Evolutionary conservation across 2,888 invertebrate species (phyloP).

Genomic region (Notodonta ziczac): DNA sequence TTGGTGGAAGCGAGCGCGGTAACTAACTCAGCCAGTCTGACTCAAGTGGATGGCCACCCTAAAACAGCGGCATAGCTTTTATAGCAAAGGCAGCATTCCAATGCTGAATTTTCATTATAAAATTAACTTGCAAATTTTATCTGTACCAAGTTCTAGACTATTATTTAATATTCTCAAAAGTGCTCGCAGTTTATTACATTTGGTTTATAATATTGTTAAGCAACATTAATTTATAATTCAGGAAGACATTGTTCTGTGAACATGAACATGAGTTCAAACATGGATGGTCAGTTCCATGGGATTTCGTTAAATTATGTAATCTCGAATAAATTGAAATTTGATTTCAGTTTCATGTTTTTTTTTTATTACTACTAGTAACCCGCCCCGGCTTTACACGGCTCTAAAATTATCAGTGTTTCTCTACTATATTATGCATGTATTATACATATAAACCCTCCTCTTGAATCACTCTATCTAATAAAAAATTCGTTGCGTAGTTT

Average conservation of each 20-base stretch:
- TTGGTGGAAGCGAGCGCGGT: too few species aligned
- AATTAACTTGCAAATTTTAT: neutral
- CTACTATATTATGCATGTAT: too few species aligned
- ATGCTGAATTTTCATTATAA: too few species aligned
- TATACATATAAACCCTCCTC: too few species aligned
- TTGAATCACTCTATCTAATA: too few species aligned
- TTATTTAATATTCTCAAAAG: neutral
- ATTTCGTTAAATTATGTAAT: conserved; percentile 67
- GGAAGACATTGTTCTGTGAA: conserved; percentile 10
- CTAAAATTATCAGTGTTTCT: too few species aligned
- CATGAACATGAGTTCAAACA: conserved; percentile 28
- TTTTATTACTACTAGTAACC: neutral
- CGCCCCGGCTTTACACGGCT: too few species aligned
- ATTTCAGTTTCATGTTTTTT: conserved; percentile 58
- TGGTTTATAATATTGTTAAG: neutral
- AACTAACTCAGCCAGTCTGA: too few species aligned
- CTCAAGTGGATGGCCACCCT: too few species aligned
- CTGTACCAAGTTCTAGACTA: neutral
- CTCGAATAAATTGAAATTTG: conserved; percentile 68
- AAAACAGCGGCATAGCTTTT: too few species aligned
- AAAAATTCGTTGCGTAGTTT: too few species aligned
- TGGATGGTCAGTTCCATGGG: conserved; percentile 34
- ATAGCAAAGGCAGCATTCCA: too few species aligned
- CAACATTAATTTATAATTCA: neutral
- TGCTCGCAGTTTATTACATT: neutral